These are phyloP conservation scores for Xyrauchen texanus DNA, from an alignment of 2,113 vertebrate species.

Conservation along the genomic window DNA sequence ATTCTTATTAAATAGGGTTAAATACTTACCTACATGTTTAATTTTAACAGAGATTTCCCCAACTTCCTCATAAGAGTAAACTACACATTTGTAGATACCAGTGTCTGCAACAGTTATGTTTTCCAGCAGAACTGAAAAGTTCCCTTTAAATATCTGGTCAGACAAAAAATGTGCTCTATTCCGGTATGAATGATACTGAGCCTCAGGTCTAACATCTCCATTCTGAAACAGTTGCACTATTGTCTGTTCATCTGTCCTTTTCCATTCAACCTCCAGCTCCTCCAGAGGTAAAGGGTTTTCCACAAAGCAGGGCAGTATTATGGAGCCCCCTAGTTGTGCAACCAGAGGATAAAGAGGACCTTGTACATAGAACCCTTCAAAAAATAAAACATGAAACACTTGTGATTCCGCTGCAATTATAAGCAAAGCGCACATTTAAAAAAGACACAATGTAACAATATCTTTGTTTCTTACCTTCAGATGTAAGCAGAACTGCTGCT, in stretches of 20 bases:
- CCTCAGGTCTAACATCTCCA: slow-evolving; percentile 36
- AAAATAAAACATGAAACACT: not conserved
- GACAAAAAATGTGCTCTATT: slow-evolving; percentile 35
- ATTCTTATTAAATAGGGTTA: too few relatives aligned
- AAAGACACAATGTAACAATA: not conserved
- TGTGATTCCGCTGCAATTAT: not conserved
- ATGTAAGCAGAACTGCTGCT: slow-evolving; percentile 12
- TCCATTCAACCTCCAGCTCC: slow-evolving; percentile 48
- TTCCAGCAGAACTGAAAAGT: slow-evolving; percentile 48
- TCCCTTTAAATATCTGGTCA: slow-evolving; percentile 35
- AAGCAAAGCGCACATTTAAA: not conserved
- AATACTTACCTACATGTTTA: slow-evolving; percentile 20
- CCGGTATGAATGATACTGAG: slow-evolving; percentile 35
- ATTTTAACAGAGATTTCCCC: slow-evolving; percentile 29
- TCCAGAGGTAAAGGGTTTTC: slow-evolving; percentile 36
- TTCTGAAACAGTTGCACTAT: slow-evolving; percentile 45
- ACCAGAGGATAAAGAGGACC: slow-evolving; percentile 27
- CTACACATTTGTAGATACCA: slow-evolving; percentile 44
- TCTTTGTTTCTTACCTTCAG: not conserved
- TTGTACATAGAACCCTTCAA: slow-evolving; percentile 19
- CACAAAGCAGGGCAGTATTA: slow-evolving; percentile 43
- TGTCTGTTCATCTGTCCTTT: slow-evolving; percentile 30
- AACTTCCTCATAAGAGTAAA: slow-evolving; percentile 9
- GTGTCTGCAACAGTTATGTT: slow-evolving; percentile 28
- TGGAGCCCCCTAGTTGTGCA: slow-evolving; percentile 22